Conservation (phyloP, 53 echinoderm and acorn worm species). For the Holothuria leucospilota region DNA sequence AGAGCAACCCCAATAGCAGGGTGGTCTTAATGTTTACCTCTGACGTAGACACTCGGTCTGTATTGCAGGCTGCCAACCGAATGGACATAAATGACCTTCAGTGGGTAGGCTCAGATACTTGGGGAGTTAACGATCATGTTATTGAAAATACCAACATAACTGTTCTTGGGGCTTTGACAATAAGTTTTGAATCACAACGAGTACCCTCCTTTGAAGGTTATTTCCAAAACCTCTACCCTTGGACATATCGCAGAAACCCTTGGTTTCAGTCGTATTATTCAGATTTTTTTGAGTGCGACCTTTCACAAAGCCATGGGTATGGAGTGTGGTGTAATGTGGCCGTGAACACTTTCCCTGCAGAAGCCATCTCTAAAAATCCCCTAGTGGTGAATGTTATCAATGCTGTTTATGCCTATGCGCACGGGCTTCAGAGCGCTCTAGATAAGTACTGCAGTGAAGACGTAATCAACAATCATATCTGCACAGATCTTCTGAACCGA, state of each 20-base stretch:
- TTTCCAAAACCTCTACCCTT: slow-evolving; percentile 45
- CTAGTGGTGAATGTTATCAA: slow-evolving; percentile 51
- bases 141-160: slow-evolving; percentile 61
- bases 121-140: slow-evolving; percentile 74
- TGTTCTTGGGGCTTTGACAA: slow-evolving; percentile 65
- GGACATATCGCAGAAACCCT: slow-evolving; percentile 77
- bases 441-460: slow-evolving; percentile 60
- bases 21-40: slow-evolving; percentile 79
- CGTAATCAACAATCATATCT: slow-evolving; percentile 58
- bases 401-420: slow-evolving; percentile 80
- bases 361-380: neutral
- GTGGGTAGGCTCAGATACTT: slow-evolving; percentile 89
- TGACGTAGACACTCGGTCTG: slow-evolving; percentile 56
- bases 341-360: neutral
- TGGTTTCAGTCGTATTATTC: slow-evolving; percentile 77
- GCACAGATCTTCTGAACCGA: slow-evolving; percentile 61
- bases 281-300: slow-evolving; percentile 75
- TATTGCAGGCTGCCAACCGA: slow-evolving; percentile 72
- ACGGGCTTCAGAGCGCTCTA: slow-evolving; percentile 73
- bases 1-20: slow-evolving; percentile 68
- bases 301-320: slow-evolving; percentile 7
- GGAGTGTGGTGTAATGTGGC: neutral
- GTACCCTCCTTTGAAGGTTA: slow-evolving; percentile 62
- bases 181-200: slow-evolving; percentile 47
- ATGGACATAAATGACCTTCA: slow-evolving; percentile 61